Conservation (phyloP, 2,888 invertebrate species). For the Syritta pipiens region DNA sequence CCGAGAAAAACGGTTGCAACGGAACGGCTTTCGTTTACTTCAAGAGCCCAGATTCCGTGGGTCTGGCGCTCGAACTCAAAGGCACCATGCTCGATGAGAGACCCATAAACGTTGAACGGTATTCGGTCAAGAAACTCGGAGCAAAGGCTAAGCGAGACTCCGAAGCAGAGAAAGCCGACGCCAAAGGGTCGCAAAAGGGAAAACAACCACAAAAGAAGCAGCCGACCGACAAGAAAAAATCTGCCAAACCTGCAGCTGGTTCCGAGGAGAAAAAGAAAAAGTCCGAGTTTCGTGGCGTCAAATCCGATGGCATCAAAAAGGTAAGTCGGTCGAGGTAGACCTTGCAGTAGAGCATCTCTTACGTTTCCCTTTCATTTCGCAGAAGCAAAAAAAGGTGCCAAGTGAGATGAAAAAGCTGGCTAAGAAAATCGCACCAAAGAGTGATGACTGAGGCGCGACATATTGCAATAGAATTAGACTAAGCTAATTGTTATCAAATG, state of each 20-base stretch:
- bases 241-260: neutral
- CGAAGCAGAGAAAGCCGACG: constrained; percentile 18
- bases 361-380: constrained; percentile 28
- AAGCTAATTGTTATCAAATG: neutral
- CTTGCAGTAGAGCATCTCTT: neutral
- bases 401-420: constrained; percentile 73
- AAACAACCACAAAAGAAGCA: neutral
- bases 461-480: neutral
- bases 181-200: constrained; percentile 3
- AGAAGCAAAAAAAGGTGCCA: constrained; percentile 73
- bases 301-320: constrained; percentile 74
- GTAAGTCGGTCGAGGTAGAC: neutral
- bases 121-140: constrained; percentile 73
- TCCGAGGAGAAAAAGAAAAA: constrained; percentile 72
- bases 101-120: constrained; percentile 77
- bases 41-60: constrained; percentile 75
- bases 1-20: constrained; percentile 76
- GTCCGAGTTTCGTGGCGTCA: constrained; percentile 75
- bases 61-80: constrained; percentile 77
- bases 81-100: constrained; percentile 77
- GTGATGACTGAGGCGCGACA: neutral
- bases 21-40: constrained; percentile 78
- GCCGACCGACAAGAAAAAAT: too few species aligned
- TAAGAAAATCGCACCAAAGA: constrained; percentile 77
- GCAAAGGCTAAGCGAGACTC: constrained; percentile 73